These are phyloP conservation scores for Tryphoninae sp. DNA, from an alignment of 2,888 invertebrate species.

Conservation along the genomic window DNA sequence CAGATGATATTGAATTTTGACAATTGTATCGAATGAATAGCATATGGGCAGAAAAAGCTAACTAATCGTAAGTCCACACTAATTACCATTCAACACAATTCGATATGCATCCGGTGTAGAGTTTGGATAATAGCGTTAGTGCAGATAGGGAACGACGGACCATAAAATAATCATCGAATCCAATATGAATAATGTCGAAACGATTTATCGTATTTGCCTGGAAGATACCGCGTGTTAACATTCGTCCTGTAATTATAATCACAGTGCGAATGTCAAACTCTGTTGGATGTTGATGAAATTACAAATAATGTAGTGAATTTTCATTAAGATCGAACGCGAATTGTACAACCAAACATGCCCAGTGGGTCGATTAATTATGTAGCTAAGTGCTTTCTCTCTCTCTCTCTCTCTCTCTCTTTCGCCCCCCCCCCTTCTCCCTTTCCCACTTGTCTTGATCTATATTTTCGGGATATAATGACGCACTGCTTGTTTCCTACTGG, in stretches of 20 bases:
- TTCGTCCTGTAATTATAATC: background rate
- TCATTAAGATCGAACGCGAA: slow-evolving; percentile 1
- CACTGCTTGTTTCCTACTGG: slow-evolving; percentile 45
- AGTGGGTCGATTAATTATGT: slow-evolving; percentile 36
- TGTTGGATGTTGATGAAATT: background rate
- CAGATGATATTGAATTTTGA: background rate
- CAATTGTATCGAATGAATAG: background rate
- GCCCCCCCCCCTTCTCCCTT: background rate
- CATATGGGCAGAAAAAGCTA: background rate
- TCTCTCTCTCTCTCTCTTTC: background rate
- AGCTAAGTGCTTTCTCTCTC: slow-evolving; percentile 3
- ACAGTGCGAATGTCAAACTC: background rate
- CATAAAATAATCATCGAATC: slow-evolving; percentile 17
- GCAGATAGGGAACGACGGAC: background rate
- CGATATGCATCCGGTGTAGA: background rate
- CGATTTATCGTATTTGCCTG: background rate
- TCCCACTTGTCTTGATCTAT: slow-evolving; percentile 15
- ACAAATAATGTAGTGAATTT: background rate
- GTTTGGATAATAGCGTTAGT: background rate
- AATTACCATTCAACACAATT: slow-evolving; percentile 30
- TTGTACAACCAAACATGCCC: slow-evolving; percentile 27
- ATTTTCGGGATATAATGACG: slow-evolving; percentile 7
- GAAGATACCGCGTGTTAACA: background rate
- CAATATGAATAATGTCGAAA: background rate
- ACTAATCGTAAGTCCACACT: background rate